Conservation (phyloP, 2,888 invertebrate genomes). For the Drosophila niveifrons region DNA sequence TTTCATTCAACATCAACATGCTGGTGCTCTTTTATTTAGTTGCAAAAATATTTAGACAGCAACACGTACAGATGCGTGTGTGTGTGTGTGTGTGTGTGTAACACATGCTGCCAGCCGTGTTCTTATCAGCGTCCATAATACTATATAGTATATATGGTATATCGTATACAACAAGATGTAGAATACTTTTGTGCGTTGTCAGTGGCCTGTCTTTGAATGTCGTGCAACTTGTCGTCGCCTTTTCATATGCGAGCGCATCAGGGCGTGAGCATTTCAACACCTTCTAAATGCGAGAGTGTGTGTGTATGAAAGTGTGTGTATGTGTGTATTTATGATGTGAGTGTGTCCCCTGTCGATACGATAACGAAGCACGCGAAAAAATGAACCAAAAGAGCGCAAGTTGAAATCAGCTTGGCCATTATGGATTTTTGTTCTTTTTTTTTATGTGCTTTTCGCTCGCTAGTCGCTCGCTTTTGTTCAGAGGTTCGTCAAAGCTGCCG, state of each 20-base stretch:
- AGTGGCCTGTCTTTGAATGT: slow-evolving; percentile 46
- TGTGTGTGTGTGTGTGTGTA: background rate
- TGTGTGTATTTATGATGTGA: slow-evolving; percentile 7
- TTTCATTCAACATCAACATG: slow-evolving; percentile 21
- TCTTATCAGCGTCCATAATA: slow-evolving; percentile 14
- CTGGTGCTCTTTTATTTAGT: slow-evolving; percentile 37
- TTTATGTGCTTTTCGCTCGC: background rate
- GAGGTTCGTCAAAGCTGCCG: background rate
- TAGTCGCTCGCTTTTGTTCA: slow-evolving; percentile 2
- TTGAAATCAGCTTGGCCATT: slow-evolving; percentile 45
- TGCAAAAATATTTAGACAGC: slow-evolving; percentile 49
- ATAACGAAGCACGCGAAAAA: slow-evolving; percentile 41
- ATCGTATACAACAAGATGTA: slow-evolving; percentile 6
- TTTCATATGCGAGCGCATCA: slow-evolving; percentile 48
- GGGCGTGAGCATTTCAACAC: slow-evolving; percentile 60
- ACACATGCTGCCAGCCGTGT: slow-evolving; percentile 6
- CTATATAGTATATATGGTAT: slow-evolving; percentile 2
- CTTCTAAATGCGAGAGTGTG: slow-evolving; percentile 28
- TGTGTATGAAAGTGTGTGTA: background rate
- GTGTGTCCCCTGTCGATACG: slow-evolving; percentile 28
- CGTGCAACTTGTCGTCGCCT: slow-evolving; percentile 52
- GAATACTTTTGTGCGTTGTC: slow-evolving; percentile 22
- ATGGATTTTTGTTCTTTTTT: slow-evolving; percentile 55
- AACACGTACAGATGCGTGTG: slow-evolving; percentile 13
- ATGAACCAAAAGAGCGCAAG: slow-evolving; percentile 25